phyloP scores from a whole-genome alignment of 2,113 vertebrate species.

The Equus quagga region DNA sequence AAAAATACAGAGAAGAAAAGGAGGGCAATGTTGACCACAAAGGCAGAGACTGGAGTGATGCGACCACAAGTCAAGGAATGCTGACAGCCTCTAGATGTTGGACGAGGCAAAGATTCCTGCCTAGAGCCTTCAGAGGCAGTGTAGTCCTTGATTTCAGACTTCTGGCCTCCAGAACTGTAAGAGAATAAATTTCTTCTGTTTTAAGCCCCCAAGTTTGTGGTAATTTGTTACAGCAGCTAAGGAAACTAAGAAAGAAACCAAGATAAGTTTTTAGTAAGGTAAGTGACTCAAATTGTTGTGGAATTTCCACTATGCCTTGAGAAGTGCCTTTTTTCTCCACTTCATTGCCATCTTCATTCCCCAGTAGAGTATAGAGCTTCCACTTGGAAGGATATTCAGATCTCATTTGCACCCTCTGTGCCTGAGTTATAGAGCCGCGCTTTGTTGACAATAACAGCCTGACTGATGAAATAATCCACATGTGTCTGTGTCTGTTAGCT shows the following conservation, averaged over 20 bases:
- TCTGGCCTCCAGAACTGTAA: neutral
- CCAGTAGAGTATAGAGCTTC: neutral
- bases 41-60: neutral
- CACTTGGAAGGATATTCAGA: neutral
- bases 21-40: neutral
- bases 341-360: neutral
- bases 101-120: neutral
- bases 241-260: neutral
- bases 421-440: neutral
- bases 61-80: neutral
- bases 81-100: neutral
- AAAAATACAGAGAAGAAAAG: neutral
- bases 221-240: neutral
- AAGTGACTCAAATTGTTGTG: neutral
- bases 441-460: conserved; percentile 7
- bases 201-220: neutral
- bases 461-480: conserved; percentile 13
- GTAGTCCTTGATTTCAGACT: neutral
- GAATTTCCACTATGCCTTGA: neutral
- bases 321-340: neutral
- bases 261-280: neutral
- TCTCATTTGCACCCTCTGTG: neutral
- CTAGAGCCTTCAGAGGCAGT: neutral
- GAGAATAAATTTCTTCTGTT: neutral
- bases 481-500: neutral